Base-by-base conservation (phyloP, 2,797 vertebrate genomes). In the Dromococcyx pavoninus region DNA sequence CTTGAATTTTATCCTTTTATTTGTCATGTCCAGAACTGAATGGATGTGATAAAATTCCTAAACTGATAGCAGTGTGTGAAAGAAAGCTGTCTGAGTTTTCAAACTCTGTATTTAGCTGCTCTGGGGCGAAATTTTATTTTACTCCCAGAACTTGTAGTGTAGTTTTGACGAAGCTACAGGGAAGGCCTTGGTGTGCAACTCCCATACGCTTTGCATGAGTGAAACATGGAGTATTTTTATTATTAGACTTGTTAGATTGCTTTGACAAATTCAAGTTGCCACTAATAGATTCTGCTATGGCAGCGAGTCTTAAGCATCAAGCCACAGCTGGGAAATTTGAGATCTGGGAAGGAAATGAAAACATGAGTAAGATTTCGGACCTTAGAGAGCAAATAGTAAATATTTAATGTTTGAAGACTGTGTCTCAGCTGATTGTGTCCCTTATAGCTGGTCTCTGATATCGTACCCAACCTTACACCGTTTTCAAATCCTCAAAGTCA, bases 41-140 rank as follows among this genome's bases (percentile, higher is more conserved):
- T 0, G 1, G 64, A 54, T 0, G 0, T 18, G 39, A 23, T 51
- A 65, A 32, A 57, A 50, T 64, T 44, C 46, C 64, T 65, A 33
- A 60, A 86, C 28, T 9, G 2, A 7, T 5, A 64, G 27, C 32
- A 27, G 16, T 2, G 16, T 10, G 6, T 81, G 23, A 15, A 9
- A 62, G 43, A 67, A 58, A 32, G 33, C 17, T n/a, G 24, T 21
- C 35, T 13, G 39, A 54, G 61, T 13, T 46, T 74, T 88, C 61
- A 13, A 39, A 53, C 24, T 41, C 56, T 22, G 13, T 30, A 4
- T 30, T 69, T 37, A 69, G 17, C 41, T 73, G 6, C 44, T 21
- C 5, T 10, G 9, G 32, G 50, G 24, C 1, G 4, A 56, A 44
- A 18, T 53, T 73, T 39, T 33, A 24, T 18, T 62, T 61, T 43